Base-by-base conservation (phyloP, 2,888 invertebrate genomes). In the Keiferia lycopersicella region DNA sequence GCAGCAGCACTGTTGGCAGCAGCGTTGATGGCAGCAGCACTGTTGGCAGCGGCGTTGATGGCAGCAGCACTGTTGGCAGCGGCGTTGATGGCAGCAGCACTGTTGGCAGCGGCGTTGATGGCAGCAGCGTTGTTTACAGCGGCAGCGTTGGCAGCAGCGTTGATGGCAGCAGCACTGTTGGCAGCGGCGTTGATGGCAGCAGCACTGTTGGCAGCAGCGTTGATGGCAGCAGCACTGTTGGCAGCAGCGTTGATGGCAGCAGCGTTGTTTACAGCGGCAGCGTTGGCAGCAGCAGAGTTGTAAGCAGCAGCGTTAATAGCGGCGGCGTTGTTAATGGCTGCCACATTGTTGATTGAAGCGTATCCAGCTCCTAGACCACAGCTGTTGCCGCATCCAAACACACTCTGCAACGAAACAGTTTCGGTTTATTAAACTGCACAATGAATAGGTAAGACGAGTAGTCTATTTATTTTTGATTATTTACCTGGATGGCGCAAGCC, bases 401-500 rank as follows among this genome's bases (percentile, higher is more conserved):
- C 34, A 8, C 34, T 34, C 34, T 34, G 34, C 8, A 34, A 34
- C n/a, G n/a, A n/a, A n/a, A n/a, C n/a, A n/a, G n/a, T n/a, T n/a
- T n/a, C n/a, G n/a, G n/a, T n/a, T n/a, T n/a, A n/a, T n/a, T n/a
- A n/a, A n/a, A n/a, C n/a, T n/a, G 6, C 26, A 26, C 3, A 26
- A 26, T 26, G 26, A n/a, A 26, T 26, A 26, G 26, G 26, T 4
- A 26, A 26, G 26, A 26, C 10, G 8, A 4, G 34, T 34, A 34
- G 3, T 34, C 8, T 1, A 0, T 14, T 3, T 14, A 41, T 14
- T 8, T 18, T 6, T 30, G 2, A 26, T n/a, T 3, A 39, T 56
- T 69, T 67, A 80, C 78, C 73, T 77, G 77, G 62, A 81, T 68
- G 68, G 81, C 73, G 72, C 78, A 80, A 70, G 78, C 80, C 71